These are phyloP conservation scores for Triplophysa rosa DNA, from an alignment of 2,113 vertebrate genomes.

Conservation along the genomic window DNA sequence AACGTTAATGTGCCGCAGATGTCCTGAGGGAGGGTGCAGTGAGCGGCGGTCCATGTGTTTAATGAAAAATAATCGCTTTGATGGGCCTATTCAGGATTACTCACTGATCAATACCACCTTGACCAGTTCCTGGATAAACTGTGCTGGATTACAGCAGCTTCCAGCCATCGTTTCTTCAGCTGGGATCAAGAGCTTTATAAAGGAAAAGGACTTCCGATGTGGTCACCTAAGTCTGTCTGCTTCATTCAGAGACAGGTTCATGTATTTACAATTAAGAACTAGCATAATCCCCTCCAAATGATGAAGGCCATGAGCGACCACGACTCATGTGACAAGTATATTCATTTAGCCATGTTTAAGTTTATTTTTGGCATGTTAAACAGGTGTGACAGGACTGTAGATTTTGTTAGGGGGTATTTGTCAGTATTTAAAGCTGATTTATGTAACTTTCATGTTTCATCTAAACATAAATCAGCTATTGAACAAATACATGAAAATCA, in stretches of 20 bases:
- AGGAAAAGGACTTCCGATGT: conserved; percentile 43
- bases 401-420: no score
- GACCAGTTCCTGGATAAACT: conserved; percentile 67
- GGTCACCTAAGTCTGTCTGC: conserved; percentile 23
- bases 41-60: conserved; percentile 44
- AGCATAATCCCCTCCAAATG: no score
- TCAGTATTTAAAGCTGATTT: no score
- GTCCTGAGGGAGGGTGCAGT: conserved; percentile 60
- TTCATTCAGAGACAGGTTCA: conserved; percentile 22
- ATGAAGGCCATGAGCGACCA: no score
- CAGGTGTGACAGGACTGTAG: background rate
- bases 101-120: conserved; percentile 75
- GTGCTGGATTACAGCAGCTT: conserved; percentile 66
- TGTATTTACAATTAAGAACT: background rate
- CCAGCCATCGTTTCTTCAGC: conserved; percentile 60
- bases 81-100: conserved; percentile 71
- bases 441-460: no score
- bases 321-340: background rate
- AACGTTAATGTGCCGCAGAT: conserved; percentile 76
- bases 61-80: conserved; percentile 74
- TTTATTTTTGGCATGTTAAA: background rate
- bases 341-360: background rate
- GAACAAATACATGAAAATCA: no score
- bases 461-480: no score
- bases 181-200: conserved; percentile 50